A percentile compares a stretch with the other conserved stretches of the same genome.
Evolutionary conservation across 1,140 invertebrate species (phyloP).

Genomic region (Ceratina australensis): DNA sequence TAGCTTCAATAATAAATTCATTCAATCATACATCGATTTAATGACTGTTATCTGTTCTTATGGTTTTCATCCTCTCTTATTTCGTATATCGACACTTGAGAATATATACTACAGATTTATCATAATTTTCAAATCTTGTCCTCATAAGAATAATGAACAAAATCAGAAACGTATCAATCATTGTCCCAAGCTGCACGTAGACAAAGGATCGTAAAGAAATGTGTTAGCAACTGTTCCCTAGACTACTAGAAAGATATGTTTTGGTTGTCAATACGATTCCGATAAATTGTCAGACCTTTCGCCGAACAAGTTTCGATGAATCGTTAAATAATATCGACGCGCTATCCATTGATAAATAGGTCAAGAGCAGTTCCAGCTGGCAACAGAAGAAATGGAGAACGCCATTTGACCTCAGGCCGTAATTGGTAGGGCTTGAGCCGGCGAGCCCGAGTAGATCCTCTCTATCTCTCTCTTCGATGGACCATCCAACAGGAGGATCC

Average conservation of each 20-base stretch:
- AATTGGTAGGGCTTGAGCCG: constrained; percentile 53
- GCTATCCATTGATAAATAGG: constrained; percentile 78
- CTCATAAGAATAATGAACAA: too few species aligned
- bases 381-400: constrained; percentile 88
- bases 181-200: too few species aligned
- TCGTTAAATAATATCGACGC: constrained; percentile 23
- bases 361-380: constrained; percentile 90
- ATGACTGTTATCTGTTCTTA: too few species aligned
- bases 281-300: not conserved
- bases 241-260: not conserved
- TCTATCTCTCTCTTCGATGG: not conserved
- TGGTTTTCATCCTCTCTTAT: too few species aligned
- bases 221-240: too few species aligned
- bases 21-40: too few species aligned
- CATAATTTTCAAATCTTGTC: too few species aligned
- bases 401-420: constrained; percentile 81
- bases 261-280: not conserved
- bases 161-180: too few species aligned
- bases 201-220: not conserved
- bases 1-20: too few species aligned
- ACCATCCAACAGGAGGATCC: not conserved
- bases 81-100: too few species aligned
- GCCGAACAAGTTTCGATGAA: not conserved
- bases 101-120: too few species aligned
- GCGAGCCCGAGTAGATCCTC: not conserved